Percentiles rank a stretch among this genome's conserved stretches.
These are phyloP conservation scores for Empis stercorea DNA, from an alignment of 2,888 invertebrate genomes.

Conservation along the genomic window DNA sequence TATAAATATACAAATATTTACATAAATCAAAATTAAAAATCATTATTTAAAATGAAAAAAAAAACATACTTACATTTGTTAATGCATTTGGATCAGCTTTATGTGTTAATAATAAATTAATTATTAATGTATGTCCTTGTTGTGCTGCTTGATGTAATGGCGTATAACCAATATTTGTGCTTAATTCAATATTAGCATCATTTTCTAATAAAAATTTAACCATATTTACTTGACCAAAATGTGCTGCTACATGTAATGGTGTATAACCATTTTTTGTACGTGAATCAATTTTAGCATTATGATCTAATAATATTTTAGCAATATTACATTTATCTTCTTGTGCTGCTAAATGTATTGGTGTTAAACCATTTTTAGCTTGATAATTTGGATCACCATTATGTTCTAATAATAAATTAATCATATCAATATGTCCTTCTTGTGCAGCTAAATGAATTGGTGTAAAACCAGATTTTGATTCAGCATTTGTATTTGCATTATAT, in stretches of 20 bases:
- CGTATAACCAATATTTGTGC: constrained; percentile 73
- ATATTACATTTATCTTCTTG: constrained; percentile 86
- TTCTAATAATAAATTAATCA: constrained; percentile 84
- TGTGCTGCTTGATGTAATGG: constrained; percentile 97
- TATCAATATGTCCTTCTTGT: constrained; percentile 89
- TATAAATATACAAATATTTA: background rate
- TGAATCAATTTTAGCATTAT: constrained; percentile 60
- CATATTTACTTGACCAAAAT: constrained; percentile 90
- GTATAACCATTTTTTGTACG: constrained; percentile 82
- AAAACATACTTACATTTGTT: constrained; percentile 87
- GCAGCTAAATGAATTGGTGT: constrained; percentile 90
- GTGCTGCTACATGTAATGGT: constrained; percentile 92
- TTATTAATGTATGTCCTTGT: constrained; percentile 93
- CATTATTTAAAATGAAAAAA: too few relatives aligned
- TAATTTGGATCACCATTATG: constrained; percentile 77
- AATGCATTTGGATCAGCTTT: constrained; percentile 90
- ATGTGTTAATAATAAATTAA: constrained; percentile 80
- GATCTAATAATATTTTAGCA: constrained; percentile 64
- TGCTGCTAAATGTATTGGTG: constrained; percentile 89
- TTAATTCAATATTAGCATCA: constrained; percentile 73
- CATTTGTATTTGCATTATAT: constrained; percentile 69
- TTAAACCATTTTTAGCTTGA: constrained; percentile 69
- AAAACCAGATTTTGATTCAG: constrained; percentile 90
- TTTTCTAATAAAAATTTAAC: constrained; percentile 80
- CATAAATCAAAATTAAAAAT: constrained; percentile 1